phyloP scores from a whole-genome alignment of 2,797 vertebrate genomes.

The Mus spretus region DNA sequence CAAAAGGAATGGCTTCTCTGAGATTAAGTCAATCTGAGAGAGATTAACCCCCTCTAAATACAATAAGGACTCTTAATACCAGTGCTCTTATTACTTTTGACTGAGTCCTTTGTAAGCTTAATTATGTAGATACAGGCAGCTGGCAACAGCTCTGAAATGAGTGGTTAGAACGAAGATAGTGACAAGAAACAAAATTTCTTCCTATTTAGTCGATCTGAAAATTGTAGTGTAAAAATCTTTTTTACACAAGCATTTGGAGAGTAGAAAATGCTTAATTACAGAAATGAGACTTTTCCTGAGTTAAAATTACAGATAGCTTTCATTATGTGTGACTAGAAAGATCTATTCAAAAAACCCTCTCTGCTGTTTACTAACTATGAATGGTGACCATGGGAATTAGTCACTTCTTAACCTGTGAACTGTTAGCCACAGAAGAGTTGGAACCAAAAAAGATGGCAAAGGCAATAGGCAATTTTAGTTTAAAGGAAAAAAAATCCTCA shows the following conservation, averaged over 20 bases:
- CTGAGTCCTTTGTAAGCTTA: neutral
- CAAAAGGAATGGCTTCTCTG: neutral
- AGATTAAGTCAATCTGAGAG: neutral
- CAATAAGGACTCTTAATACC: neutral
- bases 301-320: neutral
- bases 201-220: neutral
- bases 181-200: neutral
- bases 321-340: neutral
- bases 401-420: slow-evolving; percentile 27
- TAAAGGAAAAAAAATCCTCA: neutral
- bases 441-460: neutral
- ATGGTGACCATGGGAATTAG: fast-evolving
- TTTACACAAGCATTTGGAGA: neutral
- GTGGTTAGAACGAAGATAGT: neutral
- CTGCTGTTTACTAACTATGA: neutral
- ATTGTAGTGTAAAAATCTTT: neutral
- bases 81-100: neutral
- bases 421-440: neutral
- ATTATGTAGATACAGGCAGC: neutral
- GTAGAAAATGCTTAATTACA: neutral
- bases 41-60: neutral
- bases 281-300: neutral
- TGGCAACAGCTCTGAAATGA: neutral
- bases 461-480: neutral
- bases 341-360: neutral